A percentile compares a stretch with the other conserved stretches of the same genome.
Evolutionary conservation across 2,888 invertebrate species (phyloP).

Genomic region (Lepetodrilus schrolli): DNA sequence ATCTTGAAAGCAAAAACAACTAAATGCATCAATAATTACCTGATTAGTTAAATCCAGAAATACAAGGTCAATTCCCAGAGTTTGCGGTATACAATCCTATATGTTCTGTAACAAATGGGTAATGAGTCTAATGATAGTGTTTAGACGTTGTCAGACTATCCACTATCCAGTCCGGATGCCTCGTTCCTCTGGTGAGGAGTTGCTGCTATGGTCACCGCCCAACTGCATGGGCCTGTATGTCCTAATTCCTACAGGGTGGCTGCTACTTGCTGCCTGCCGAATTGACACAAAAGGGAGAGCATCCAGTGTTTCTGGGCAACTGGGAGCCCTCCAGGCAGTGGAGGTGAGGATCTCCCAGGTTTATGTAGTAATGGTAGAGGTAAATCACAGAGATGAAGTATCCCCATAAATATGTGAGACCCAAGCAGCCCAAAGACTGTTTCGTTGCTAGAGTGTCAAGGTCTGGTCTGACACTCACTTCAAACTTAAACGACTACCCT

Average conservation of each 20-base stretch:
- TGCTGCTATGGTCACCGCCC: background rate
- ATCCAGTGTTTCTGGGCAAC: constrained; percentile 17
- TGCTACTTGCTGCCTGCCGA: background rate
- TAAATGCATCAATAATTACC: too few relatives aligned
- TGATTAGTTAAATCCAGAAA: too few relatives aligned
- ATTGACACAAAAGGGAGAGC: constrained; percentile 4
- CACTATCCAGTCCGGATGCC: too few relatives aligned
- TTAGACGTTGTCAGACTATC: too few relatives aligned
- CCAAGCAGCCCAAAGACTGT: background rate
- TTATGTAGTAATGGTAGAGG: constrained; percentile 4
- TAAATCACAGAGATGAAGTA: constrained; percentile 15
- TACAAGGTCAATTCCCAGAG: too few relatives aligned
- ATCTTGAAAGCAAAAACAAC: too few relatives aligned
- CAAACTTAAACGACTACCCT: background rate
- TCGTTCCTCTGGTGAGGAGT: constrained; percentile 1
- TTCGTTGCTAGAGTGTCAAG: background rate
- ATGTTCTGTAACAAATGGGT: too few relatives aligned
- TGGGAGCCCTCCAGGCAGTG: background rate
- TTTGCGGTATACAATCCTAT: too few relatives aligned
- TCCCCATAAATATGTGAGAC: background rate
- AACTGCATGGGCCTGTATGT: background rate
- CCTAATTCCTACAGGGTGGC: background rate
- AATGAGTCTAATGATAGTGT: too few relatives aligned
- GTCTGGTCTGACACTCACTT: constrained; percentile 15
- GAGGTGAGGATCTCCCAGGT: background rate